Conservation (phyloP, 2,888 invertebrate species). For the Dione vanillae region DNA sequence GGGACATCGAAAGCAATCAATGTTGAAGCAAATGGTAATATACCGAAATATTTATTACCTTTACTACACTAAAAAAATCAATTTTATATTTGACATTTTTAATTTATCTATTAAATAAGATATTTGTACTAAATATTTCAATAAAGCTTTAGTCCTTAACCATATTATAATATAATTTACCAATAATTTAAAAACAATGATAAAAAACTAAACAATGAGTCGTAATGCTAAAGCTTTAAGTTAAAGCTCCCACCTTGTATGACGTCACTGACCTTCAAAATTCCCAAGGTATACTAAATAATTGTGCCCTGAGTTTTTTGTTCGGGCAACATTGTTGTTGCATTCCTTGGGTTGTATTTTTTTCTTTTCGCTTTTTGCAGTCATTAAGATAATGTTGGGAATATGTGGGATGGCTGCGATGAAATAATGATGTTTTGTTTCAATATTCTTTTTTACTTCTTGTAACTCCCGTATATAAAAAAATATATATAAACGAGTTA, state of each 20-base stretch:
- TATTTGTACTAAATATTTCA: background rate
- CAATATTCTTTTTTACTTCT: background rate
- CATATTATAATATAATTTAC: background rate
- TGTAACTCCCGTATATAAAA: background rate
- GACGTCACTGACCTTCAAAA: slow-evolving; percentile 77
- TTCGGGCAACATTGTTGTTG: slow-evolving; percentile 49
- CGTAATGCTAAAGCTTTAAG: background rate
- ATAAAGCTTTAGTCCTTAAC: too few relatives aligned
- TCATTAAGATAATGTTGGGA: slow-evolving; percentile 23
- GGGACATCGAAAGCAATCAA: too few relatives aligned
- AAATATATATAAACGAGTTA: background rate
- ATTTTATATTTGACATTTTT: too few relatives aligned
- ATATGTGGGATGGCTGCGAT: slow-evolving; percentile 14
- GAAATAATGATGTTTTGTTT: slow-evolving; percentile 9
- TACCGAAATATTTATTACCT: too few relatives aligned
- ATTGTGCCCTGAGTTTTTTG: slow-evolving; percentile 72
- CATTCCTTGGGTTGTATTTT: slow-evolving; percentile 22
- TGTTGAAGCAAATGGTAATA: too few relatives aligned
- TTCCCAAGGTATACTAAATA: slow-evolving; percentile 72
- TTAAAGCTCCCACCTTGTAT: slow-evolving; percentile 2
- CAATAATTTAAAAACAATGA: background rate
- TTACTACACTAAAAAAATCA: too few relatives aligned
- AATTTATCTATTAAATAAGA: background rate
- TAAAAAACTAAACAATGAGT: slow-evolving; percentile 3
- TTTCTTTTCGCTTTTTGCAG: slow-evolving; percentile 28